Evolutionary conservation across 1,140 invertebrate genomes (phyloP), one percentile per base, ranked within the genome.

Genomic region (Agraylea sexmaculata): DNA sequence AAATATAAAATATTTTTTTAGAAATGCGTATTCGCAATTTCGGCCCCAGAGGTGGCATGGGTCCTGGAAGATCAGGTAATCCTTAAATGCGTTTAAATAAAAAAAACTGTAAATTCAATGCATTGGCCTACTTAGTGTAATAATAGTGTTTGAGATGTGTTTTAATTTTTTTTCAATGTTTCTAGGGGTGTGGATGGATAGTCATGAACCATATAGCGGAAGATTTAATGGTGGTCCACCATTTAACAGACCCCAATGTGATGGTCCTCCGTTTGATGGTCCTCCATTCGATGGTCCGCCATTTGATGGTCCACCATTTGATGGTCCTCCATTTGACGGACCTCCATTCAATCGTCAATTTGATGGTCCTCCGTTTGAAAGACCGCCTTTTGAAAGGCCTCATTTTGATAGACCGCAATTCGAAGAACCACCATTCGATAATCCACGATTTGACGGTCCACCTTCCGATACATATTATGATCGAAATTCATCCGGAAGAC

Each of bases 171-270:
- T n/a, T n/a, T n/a, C n/a, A 25, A 7, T 25, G 23, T 43, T 66
- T 64, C 33, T 62, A 67, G 64, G 62, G 27, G 57, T 61, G 4
- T 67, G 64, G 64, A 59, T 65, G 56, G 64, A 67, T 23, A 54
- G 55, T 1, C 55, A 53, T 20, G 38, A 53, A 51, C 2, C 52
- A 50, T 2, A 48, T 50, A 2, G 55, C 51, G 40, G 43, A 11
- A 19, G 30, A 8, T 43, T 38, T 32, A 39, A 42, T 30, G 57
- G 56, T 31, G 51, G 42, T 11, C 39, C 40, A 17, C 33, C 55
- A 6, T 5, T 42, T 21, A 42, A 48, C 19, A 42, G 46, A 25
- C 42, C 46, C 21, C 40, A 43, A 15, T 49, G 42, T 37, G 40
- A 46, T 37, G 31, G 64, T 40, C 59, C 45, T 13, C 52, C 43